These are phyloP conservation scores for Dunckerocampus dactyliophorus DNA, from an alignment of 2,113 vertebrate genomes.

Conservation along the genomic window DNA sequence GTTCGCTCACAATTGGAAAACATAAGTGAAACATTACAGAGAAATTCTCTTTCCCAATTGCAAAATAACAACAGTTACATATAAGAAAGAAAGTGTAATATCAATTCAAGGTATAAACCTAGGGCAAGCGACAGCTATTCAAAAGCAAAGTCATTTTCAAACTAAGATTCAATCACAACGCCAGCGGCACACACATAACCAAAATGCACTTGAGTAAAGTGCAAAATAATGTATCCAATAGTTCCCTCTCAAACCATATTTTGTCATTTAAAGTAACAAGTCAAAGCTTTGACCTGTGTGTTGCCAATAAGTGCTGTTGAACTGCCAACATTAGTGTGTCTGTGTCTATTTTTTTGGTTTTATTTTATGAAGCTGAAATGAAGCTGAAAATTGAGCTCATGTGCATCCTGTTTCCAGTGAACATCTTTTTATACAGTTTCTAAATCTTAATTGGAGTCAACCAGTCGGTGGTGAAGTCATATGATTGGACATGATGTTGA, in stretches of 20 bases:
- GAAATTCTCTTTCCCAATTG: background rate
- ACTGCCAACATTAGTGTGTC: conserved; percentile 8
- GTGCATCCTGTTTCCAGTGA: no score
- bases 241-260: background rate
- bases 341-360: conserved; percentile 30
- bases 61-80: background rate
- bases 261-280: background rate
- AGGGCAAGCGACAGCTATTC: background rate
- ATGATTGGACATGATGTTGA: no score
- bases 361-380: no score
- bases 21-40: background rate
- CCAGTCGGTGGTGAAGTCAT: no score
- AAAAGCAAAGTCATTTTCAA: background rate
- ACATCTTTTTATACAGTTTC: no score
- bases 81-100: background rate
- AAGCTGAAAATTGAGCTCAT: no score
- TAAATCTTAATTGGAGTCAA: no score
- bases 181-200: background rate
- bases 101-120: background rate
- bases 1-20: background rate
- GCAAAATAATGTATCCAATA: background rate
- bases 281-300: background rate
- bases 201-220: background rate
- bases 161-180: background rate
- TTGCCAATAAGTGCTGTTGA: background rate